Base-by-base conservation (phyloP, 1,140 invertebrate species). In the Triops cancriformis region DNA sequence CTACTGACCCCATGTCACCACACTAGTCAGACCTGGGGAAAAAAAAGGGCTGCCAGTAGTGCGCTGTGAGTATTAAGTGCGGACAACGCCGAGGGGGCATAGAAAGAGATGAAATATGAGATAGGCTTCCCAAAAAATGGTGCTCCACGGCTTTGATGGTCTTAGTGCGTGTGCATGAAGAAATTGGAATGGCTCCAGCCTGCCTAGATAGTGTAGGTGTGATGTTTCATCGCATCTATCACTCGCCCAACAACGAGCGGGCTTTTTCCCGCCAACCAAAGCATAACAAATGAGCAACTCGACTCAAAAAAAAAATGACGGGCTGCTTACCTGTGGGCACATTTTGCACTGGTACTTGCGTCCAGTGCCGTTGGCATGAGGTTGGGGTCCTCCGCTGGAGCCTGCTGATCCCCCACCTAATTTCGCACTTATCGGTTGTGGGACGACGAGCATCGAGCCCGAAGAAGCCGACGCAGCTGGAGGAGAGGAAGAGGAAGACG, bases 331-430 rank as follows among this genome's bases (percentile, higher is more conserved):
- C 94, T 97, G 94, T 80, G 96, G 95, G 86, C 96, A 98, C 95
- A 98, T 98, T 87, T 98, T 98, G 90, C 96, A 98, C 85, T 96
- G 94, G 87, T 98, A 98, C 85, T 96, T 96, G 73, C 87, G 79
- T 26, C 83, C 85, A n/a, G 83, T 82, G 26, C 83, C 82, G 73
- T 82, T 83, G 74, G 81, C 80, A 78, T 80, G 80, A 76, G 79
- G 77, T 80, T 80, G 79, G 37, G 80, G 73, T 76, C 80, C 77
- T 77, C 26, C 80, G 23, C 43, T 79, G 75, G 73, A 51, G 10
- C 28, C 73, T 10, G 77, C 31, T 37, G 73, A 43, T 26, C 64
- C 64, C 28, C 77, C 73, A 42, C 72, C 42, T 23, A 73, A 42
- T 26, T 28, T 89, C 75, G 91, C 93, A 84, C 94, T 94, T 79